These are phyloP conservation scores for Lutraria rhynchaena DNA, from an alignment of 1,140 invertebrate genomes.

Conservation along the genomic window DNA sequence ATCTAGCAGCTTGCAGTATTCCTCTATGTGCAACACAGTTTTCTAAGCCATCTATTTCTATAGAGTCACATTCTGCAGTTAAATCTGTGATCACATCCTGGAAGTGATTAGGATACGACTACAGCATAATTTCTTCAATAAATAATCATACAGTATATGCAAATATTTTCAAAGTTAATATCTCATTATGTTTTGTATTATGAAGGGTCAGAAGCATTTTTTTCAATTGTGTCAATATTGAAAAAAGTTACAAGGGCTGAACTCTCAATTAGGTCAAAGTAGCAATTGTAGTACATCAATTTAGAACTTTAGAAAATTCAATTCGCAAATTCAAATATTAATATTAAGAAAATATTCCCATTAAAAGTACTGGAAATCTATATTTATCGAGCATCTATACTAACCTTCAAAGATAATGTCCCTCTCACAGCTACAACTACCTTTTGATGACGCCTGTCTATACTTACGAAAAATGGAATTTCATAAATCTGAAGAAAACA, in stretches of 20 bases:
- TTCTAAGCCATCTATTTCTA: conserved; percentile 89
- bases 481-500: conserved; percentile 73
- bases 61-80: conserved; percentile 89
- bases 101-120: conserved; percentile 20
- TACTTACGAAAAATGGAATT: conserved; percentile 91
- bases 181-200: too few species aligned
- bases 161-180: too few species aligned
- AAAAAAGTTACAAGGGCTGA: too few species aligned
- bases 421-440: conserved; percentile 94
- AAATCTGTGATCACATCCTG: conserved; percentile 95
- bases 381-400: too few species aligned
- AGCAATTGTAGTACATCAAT: too few species aligned
- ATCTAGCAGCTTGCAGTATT: conserved; percentile 92
- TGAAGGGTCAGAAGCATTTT: too few species aligned
- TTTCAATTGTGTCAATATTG: neutral
- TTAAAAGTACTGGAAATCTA: too few species aligned
- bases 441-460: conserved; percentile 90
- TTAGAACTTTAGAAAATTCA: too few species aligned
- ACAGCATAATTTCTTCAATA: neutral
- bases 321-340: too few species aligned
- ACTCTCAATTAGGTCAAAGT: too few species aligned
- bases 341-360: too few species aligned
- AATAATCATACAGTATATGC: too few species aligned
- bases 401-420: conserved; percentile 88
- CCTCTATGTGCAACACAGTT: conserved; percentile 89